phyloP scores from a whole-genome alignment of 2,888 invertebrate species.

The Sthenelais limicola region DNA sequence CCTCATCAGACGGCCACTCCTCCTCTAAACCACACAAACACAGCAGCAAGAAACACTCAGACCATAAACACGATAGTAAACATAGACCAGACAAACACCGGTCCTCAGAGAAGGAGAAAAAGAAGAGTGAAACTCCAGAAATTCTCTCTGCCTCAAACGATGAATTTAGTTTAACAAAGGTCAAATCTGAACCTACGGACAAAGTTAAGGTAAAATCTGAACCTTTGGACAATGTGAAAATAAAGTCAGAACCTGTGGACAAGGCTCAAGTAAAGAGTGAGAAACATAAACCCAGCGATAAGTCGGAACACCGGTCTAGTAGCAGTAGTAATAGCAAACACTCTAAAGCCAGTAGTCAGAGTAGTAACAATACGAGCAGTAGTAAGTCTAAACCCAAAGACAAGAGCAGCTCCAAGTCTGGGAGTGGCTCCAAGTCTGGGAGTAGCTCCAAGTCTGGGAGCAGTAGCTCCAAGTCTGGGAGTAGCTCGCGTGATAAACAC shows the following conservation, averaged over 20 bases:
- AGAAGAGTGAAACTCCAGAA: too few species aligned
- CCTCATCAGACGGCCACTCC: too few species aligned
- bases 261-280: background rate
- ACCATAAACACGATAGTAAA: too few species aligned
- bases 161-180: too few species aligned
- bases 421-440: background rate
- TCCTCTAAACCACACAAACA: too few species aligned
- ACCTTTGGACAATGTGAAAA: background rate
- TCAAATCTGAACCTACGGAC: slow-evolving; percentile 2
- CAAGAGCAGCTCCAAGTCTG: background rate
- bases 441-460: slow-evolving; percentile 7
- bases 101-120: too few species aligned
- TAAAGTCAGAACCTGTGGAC: background rate
- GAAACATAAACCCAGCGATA: slow-evolving; percentile 4
- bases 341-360: background rate
- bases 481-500: background rate
- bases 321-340: slow-evolving; percentile 6
- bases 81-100: too few species aligned
- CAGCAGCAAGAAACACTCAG: too few species aligned
- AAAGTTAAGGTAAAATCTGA: slow-evolving; percentile 26
- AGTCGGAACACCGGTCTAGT: too few species aligned
- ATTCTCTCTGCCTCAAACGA: too few species aligned
- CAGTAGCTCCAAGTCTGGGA: background rate
- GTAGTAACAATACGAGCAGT: background rate
- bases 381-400: background rate